Evolutionary conservation across 2,113 vertebrate species (phyloP).

Genomic region (Hemiscyllium ocellatum): DNA sequence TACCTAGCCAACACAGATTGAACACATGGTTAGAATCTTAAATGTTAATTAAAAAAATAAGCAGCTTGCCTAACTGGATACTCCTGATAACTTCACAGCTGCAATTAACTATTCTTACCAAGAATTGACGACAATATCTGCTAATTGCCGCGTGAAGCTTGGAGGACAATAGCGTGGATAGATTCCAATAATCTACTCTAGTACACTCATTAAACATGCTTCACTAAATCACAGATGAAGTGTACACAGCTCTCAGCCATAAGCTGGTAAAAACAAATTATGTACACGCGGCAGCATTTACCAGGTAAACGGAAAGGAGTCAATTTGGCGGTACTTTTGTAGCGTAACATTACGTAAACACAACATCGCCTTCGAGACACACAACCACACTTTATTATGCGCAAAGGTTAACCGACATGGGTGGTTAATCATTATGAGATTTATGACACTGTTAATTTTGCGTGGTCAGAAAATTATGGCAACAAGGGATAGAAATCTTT

Average conservation of each 20-base stretch:
- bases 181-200: background rate
- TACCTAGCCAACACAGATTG: no score
- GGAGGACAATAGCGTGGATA: background rate
- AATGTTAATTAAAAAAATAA: background rate
- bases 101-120: background rate
- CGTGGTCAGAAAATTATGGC: background rate
- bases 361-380: background rate
- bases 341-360: background rate
- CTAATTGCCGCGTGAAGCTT: background rate
- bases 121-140: background rate
- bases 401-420: background rate
- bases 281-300: background rate
- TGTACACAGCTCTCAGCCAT: background rate
- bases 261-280: no score
- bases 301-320: no score
- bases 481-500: background rate
- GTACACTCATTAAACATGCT: background rate
- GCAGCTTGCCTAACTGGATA: background rate
- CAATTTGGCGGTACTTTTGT: no score
- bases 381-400: constrained; percentile 2
- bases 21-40: no score
- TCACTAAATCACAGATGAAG: background rate
- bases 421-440: background rate
- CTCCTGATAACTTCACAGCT: background rate
- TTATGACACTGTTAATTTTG: background rate